Evolutionary conservation across 2,888 invertebrate species (phyloP), one percentile per base, ranked within the genome.

Genomic region (Chrysina gloriosa): DNA sequence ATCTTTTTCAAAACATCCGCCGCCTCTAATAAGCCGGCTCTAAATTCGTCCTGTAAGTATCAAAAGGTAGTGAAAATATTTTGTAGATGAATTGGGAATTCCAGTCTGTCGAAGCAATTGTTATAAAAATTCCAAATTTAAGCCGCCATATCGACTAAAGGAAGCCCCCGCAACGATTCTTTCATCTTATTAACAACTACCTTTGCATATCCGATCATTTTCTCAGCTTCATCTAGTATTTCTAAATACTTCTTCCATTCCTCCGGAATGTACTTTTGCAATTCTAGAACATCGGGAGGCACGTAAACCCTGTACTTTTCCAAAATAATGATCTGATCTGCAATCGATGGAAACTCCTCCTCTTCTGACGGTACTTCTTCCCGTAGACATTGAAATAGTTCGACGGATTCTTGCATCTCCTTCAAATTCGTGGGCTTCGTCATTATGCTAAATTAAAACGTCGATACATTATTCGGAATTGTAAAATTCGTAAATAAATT

Each of bases 291-390:
- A 69, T 89, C 87, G 7, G 88, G 85, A 45, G 89, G 84, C 63
- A 94, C 82, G 63, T 89, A 86, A 0, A 94, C 90, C 72, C 91
- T 90, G 79, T 94, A 94, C 78, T 93, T 94, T 68, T 85, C 89
- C 65, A 94, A 81, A 16, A 90, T 87, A 29, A 83, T 83, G 84
- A 94, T 92, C 79, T 94, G 89, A 63, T 94, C 93, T 56, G 88
- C 84, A 69, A 96, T 91, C 3, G 89, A 88, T 0, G 90, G 90
- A 80, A 96, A 95, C 70, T 89, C 89, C 54, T 85, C 85, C 80
- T 94, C 92, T 66, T 90, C 87, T 0, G 77, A 73, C 0, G 86
- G 80, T 61, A 90, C 84, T 77, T 95, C 94, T 16, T 83, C 81
- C 36, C 89, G 83, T 39, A 96, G 84, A 27, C 87, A 86, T 63